phyloP scores from a whole-genome alignment of 2,888 invertebrate species.

The Lasioglossum zephyrum region DNA sequence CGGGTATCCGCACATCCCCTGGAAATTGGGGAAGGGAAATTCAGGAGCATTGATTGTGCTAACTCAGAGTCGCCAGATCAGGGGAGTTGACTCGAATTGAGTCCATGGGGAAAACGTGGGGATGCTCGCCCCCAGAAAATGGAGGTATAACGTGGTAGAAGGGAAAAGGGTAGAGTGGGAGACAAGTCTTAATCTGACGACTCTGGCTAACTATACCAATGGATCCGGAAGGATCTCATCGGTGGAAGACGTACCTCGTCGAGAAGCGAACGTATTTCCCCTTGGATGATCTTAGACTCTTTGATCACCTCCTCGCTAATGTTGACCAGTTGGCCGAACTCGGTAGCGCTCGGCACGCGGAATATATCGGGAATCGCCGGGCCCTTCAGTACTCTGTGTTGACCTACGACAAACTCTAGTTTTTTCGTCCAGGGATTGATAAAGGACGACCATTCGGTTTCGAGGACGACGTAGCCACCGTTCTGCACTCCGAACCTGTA shows the following conservation, averaged over 20 bases:
- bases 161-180: too few species aligned
- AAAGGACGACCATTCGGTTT: conserved; percentile 97
- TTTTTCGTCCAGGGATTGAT: conserved; percentile 97
- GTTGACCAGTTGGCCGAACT: conserved; percentile 80
- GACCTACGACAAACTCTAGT: conserved; percentile 94
- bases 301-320: conserved; percentile 87
- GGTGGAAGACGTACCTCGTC: conserved; percentile 86
- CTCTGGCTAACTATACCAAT: conserved; percentile 14
- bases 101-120: too few species aligned
- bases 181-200: too few species aligned
- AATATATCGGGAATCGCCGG: conserved; percentile 92
- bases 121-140: too few species aligned
- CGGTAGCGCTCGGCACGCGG: conserved; percentile 83
- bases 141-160: too few species aligned
- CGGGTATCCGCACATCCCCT: not conserved
- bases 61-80: not conserved
- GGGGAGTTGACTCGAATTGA: not conserved
- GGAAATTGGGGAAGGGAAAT: too few species aligned
- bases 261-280: conserved; percentile 89
- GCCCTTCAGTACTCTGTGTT: conserved; percentile 91
- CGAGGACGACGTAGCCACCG: conserved; percentile 92
- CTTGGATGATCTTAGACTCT: conserved; percentile 87
- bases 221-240: conserved; percentile 20
- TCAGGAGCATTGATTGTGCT: not conserved
- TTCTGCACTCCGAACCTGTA: conserved; percentile 93